Conservation (phyloP, 2,797 vertebrate genomes). For the Vireo griseus region DNA sequence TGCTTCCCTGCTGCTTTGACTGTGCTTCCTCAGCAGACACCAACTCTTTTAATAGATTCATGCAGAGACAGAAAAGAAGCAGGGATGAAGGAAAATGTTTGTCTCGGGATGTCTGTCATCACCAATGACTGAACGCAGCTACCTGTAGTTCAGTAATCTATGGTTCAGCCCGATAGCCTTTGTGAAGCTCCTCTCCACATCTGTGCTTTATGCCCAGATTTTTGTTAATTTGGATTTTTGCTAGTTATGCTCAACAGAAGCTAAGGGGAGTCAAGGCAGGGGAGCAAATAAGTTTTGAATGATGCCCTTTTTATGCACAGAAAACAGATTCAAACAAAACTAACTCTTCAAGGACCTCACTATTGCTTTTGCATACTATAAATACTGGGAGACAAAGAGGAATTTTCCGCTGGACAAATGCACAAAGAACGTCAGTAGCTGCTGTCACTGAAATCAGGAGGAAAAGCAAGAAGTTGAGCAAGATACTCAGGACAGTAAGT, state of each 20-base stretch:
- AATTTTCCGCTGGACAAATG: neutral
- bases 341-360: neutral
- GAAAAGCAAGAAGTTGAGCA: neutral
- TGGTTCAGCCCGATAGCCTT: neutral
- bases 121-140: neutral
- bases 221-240: neutral
- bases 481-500: neutral
- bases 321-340: neutral
- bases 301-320: neutral
- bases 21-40: conserved; percentile 24
- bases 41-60: conserved; percentile 33
- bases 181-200: neutral
- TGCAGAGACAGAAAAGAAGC: neutral
- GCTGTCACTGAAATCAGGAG: neutral
- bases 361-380: neutral
- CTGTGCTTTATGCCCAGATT: neutral
- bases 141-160: neutral
- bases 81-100: conserved; percentile 11
- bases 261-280: neutral
- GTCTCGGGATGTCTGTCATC: conserved; percentile 2
- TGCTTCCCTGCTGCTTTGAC: conserved; percentile 16
- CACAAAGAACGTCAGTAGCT: neutral
- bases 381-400: neutral
- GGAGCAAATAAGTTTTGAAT: neutral
- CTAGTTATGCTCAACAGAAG: conserved; percentile 9